These are phyloP conservation scores for Aculops lycopersici DNA, from an alignment of 1,140 invertebrate species.

Conservation along the genomic window DNA sequence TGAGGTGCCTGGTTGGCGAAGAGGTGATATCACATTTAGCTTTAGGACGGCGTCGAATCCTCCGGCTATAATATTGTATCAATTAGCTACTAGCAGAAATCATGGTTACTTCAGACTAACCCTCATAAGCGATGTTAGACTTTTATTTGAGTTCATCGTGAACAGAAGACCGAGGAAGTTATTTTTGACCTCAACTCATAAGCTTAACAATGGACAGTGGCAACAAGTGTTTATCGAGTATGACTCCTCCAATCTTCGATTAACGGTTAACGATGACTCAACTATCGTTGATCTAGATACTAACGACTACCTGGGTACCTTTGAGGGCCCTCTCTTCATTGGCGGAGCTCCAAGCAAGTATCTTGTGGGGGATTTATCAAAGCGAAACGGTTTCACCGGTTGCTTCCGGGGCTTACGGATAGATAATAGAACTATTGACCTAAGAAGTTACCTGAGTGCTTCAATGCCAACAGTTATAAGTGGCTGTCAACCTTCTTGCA, in stretches of 20 bases:
- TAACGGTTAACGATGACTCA: conserved; percentile 59
- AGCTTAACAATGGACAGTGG: conserved; percentile 64
- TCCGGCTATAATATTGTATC: conserved; percentile 58
- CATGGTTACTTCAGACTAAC: conserved; percentile 65
- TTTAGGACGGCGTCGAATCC: conserved; percentile 44
- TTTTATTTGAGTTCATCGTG: conserved; percentile 60
- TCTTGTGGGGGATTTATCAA: conserved; percentile 24
- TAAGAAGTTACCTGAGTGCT: conserved; percentile 63
- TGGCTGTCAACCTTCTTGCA: conserved; percentile 53
- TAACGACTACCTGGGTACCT: conserved; percentile 57
- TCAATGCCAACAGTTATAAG: conserved; percentile 14
- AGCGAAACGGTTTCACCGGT: conserved; percentile 43
- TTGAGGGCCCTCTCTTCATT: conserved; percentile 67
- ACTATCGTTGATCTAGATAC: conserved; percentile 48
- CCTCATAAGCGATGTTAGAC: conserved; percentile 41
- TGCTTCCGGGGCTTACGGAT: conserved; percentile 67
- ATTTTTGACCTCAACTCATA: conserved; percentile 38
- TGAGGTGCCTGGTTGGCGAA: conserved; percentile 58
- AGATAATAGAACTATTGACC: conserved; percentile 55
- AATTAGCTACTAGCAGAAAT: conserved; percentile 16
- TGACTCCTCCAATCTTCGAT: conserved; percentile 65
- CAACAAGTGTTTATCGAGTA: conserved; percentile 38
- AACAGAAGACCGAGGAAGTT: conserved; percentile 36
- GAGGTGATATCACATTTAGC: conserved; percentile 61
- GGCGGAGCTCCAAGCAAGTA: conserved; percentile 46